Percentiles rank a stretch among this genome's conserved stretches.
Evolutionary conservation across 1,140 invertebrate species (phyloP).

Genomic region (Caligus rogercresseyi): DNA sequence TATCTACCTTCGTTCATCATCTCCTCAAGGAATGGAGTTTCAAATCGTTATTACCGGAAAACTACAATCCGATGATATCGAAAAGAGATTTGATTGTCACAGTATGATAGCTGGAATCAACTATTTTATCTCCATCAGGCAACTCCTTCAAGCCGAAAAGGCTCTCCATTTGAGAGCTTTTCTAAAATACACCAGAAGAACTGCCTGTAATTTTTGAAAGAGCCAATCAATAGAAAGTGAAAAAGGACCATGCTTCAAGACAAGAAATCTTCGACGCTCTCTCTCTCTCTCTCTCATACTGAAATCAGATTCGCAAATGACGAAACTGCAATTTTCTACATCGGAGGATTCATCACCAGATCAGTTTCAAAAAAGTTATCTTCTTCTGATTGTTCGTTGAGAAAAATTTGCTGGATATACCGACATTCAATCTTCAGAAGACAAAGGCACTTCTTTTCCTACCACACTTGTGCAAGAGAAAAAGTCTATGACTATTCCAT

Average conservation of each 20-base stretch:
- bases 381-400: no score
- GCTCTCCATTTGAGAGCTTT: background rate
- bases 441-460: no score
- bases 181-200: background rate
- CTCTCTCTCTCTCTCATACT: background rate
- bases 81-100: background rate
- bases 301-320: background rate
- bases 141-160: background rate
- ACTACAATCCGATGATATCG: background rate
- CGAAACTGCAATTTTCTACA: no score
- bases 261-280: background rate
- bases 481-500: no score
- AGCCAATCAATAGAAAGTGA: background rate
- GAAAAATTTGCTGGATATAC: no score
- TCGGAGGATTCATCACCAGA: no score
- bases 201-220: background rate
- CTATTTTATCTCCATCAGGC: background rate
- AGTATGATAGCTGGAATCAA: background rate
- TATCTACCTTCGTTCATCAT: constrained; percentile 21
- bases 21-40: background rate
- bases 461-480: no score
- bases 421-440: no score
- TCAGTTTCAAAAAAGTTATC: no score
- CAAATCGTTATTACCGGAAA: background rate
- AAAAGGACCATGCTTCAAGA: background rate